Evolutionary conservation across 35 echinoderm and acorn worm genomes (phyloP).

Genomic region (Hemicentrotus pulcherrimus): DNA sequence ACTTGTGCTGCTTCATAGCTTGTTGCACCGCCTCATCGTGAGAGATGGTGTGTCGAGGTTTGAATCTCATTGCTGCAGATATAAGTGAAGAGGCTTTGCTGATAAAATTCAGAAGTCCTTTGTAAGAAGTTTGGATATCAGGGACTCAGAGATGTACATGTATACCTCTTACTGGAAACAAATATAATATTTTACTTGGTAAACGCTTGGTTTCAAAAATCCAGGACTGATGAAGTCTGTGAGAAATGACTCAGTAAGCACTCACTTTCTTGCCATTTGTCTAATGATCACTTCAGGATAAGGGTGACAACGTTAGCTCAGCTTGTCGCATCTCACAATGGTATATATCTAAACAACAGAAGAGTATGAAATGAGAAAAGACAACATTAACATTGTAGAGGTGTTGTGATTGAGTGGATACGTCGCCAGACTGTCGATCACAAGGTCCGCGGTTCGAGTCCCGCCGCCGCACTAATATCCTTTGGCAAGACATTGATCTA

Average conservation of each 20-base stretch:
- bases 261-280: neutral
- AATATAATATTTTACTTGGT: neutral
- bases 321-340: neutral
- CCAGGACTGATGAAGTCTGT: neutral
- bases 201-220: neutral
- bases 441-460: too few relatives aligned
- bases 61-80: neutral
- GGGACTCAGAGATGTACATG: neutral
- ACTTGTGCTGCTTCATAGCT: neutral
- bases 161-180: too few relatives aligned
- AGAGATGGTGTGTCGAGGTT: neutral
- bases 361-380: too few relatives aligned
- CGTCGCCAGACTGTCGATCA: too few relatives aligned
- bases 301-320: neutral
- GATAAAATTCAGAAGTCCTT: neutral
- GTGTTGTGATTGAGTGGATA: too few relatives aligned
- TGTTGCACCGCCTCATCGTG: neutral
- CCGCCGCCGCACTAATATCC: too few relatives aligned
- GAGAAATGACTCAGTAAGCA: neutral
- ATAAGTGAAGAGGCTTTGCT: neutral
- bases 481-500: too few relatives aligned
- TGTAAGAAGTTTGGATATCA: neutral
- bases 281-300: neutral
- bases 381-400: too few relatives aligned
- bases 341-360: too few relatives aligned